Conservation (phyloP, 2,113 vertebrate species). For the Callaeas wilsoni region DNA sequence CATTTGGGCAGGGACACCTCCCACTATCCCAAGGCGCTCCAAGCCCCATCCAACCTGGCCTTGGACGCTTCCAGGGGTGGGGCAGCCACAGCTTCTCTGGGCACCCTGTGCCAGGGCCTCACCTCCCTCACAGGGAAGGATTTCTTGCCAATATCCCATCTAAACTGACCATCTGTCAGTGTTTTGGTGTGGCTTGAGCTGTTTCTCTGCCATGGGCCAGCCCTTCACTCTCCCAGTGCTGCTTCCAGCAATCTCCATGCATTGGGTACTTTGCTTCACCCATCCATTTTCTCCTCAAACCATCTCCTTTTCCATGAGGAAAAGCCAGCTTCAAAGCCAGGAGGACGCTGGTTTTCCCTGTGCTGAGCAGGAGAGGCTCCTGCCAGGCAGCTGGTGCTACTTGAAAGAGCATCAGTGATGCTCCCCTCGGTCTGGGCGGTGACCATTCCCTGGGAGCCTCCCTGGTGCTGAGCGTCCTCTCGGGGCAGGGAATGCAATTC, state of each 20-base stretch:
- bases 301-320: background rate
- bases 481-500: background rate
- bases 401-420: slow-evolving; percentile 30
- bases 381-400: background rate
- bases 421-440: background rate
- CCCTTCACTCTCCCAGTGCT: background rate
- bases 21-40: fast-evolving
- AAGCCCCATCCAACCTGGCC: fast-evolving
- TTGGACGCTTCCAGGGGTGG: background rate
- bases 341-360: background rate
- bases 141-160: background rate
- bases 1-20: background rate
- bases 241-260: fast-evolving
- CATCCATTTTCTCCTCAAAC: background rate
- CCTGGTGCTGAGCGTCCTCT: background rate
- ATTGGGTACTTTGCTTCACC: fast-evolving
- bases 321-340: background rate
- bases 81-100: background rate
- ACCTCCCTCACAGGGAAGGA: background rate
- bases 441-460: background rate
- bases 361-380: background rate
- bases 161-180: background rate
- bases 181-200: background rate
- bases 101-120: background rate
- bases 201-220: background rate